Conservation (phyloP, 2,113 vertebrate species). For the Ranitomeya imitator region DNA sequence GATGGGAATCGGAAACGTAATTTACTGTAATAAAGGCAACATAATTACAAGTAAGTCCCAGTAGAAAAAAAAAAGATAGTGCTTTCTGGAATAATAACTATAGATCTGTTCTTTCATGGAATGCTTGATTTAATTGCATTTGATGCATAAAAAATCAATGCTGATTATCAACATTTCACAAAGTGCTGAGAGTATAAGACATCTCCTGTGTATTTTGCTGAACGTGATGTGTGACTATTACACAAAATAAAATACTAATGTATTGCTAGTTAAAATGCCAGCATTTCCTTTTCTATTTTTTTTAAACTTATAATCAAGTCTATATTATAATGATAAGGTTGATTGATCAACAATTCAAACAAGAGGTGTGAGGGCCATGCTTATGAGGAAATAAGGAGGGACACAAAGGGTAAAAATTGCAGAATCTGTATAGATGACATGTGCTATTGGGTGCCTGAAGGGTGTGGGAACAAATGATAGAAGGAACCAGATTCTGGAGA, state of each 20-base stretch:
- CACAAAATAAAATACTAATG: background rate
- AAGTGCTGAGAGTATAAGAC: background rate
- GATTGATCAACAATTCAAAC: no score
- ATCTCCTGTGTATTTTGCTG: background rate
- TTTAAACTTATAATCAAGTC: background rate
- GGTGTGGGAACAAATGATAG: no score
- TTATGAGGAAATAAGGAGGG: no score
- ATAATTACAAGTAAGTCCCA: background rate
- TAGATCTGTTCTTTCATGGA: constrained; percentile 23
- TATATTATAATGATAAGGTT: background rate
- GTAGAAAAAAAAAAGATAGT: constrained; percentile 3
- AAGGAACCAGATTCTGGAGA: no score
- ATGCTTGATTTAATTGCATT: constrained; percentile 38
- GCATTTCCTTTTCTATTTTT: background rate
- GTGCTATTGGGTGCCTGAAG: no score
- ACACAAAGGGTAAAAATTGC: no score
- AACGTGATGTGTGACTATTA: background rate
- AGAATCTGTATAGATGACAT: no score
- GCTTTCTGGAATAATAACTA: constrained; percentile 38
- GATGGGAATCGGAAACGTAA: constrained; percentile 22
- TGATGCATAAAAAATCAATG: constrained; percentile 36
- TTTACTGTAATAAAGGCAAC: constrained; percentile 33
- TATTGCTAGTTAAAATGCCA: background rate
- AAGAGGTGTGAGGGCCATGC: no score
- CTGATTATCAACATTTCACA: constrained; percentile 18